Evolutionary conservation across 2,113 vertebrate genomes (phyloP), one percentile per base, ranked within the genome.

Genomic region (Eolophus roseicapilla): DNA sequence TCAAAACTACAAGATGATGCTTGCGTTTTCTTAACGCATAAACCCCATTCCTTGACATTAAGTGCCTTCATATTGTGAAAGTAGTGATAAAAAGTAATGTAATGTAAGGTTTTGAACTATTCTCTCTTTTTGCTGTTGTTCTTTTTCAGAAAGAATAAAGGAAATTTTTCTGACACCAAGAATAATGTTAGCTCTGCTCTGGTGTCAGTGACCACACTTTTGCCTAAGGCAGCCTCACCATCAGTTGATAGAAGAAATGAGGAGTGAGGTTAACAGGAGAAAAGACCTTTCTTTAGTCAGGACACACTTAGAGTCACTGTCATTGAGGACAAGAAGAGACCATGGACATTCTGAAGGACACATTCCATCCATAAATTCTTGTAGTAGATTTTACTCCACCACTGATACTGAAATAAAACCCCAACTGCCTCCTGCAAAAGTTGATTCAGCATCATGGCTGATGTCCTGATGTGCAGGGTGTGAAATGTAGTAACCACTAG

Each of bases 401-500:
- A 25, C 3, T 19, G 16, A 28, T 27, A 62, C 3, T 33, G 19
- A 78, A 84, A 74, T 13, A 83, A 80, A 73, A 5, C 9, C 8
- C 4, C 13, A 59, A 17, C 7, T 70, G 7, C 2, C n/a, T 75
- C 5, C 31, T 78, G 11, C 3, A 57, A 62, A 90, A 19, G 12
- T 23, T 62, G 10, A 19, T 59, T 43, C 23, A 28, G 2, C 7
- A 8, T 82, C 21, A n/a, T 11, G 7, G 18, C 2, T 55, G 7
- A 55, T 7, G 4, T 19, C 13, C 25, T 69, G 8, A n/a, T 0
- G 0, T 29, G 12, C 1, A 1, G 14, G 13, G 4, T 75, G 10
- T n/a, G 57, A 63, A 21, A 12, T 3, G 1, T 10, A 69, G 35
- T 25, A 83, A n/a, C 3, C 11, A 17, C 18, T 73, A 52, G 23